phyloP scores from a whole-genome alignment of 2,888 invertebrate genomes.

The Acleris sparsana region DNA sequence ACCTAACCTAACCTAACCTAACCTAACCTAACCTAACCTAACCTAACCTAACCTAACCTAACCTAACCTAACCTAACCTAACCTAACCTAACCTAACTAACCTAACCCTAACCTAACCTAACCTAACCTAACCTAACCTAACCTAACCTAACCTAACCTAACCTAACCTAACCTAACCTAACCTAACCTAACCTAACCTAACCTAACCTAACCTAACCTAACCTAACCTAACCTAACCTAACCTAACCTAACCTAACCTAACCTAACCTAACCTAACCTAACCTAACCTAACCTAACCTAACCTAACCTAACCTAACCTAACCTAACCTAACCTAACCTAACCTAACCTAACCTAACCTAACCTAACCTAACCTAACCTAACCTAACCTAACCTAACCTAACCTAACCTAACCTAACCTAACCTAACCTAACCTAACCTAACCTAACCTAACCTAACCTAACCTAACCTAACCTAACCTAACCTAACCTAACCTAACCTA shows the following conservation, averaged over 20 bases:
- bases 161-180: constrained; percentile 15
- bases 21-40: constrained; percentile 15
- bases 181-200: constrained; percentile 15
- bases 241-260: constrained; percentile 15
- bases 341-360: constrained; percentile 15
- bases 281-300: constrained; percentile 15
- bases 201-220: constrained; percentile 15
- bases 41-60: constrained; percentile 15
- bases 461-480: constrained; percentile 2
- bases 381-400: constrained; percentile 14
- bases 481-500: constrained; percentile 2
- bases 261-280: constrained; percentile 15
- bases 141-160: constrained; percentile 15
- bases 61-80: constrained; percentile 15
- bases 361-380: constrained; percentile 15
- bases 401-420: constrained; percentile 2
- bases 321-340: constrained; percentile 15
- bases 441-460: not conserved
- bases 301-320: constrained; percentile 15
- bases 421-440: constrained; percentile 2
- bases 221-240: constrained; percentile 15
- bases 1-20: constrained; percentile 15
- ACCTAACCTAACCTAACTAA: constrained; percentile 12
- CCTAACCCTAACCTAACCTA: constrained; percentile 9
- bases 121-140: constrained; percentile 15